Base-by-base conservation (phyloP, 2,797 vertebrate genomes). In the Silurus aristotelis region DNA sequence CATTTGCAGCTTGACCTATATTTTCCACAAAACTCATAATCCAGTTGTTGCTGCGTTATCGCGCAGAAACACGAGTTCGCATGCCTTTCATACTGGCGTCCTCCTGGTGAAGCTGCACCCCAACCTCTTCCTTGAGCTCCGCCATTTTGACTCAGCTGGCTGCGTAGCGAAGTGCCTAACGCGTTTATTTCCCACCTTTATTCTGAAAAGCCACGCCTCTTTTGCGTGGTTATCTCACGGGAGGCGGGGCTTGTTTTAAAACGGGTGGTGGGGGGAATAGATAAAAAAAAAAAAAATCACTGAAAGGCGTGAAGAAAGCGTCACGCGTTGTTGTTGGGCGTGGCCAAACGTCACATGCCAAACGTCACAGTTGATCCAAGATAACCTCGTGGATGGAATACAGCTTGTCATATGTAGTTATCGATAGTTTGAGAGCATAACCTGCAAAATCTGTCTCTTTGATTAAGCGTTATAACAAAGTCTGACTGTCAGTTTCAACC, bases 91-190 rank as follows among this genome's bases (percentile, higher is more conserved):
- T 90, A 89, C 89, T 90, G 85, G 83, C 93, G 93, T 94, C 95
- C 94, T 95, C 93, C 94, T 93, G 94, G 92, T 95, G 94, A 82
- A 94, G 94, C 91, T 92, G 92, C 58, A 82, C 87, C 75, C 84
- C 88, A 83, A 91, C 92, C 83, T 83, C 90, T 89, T 93, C 93
- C 55, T 75, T 88, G 25, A 92, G 91, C 92, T 94, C 95, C 93
- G 94, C 95, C 95, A 95, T 96, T 88, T 92, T 94, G 88, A 52
- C 87, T 61, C 83, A 0, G 63, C 68, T 90, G 89, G 58, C 68
- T 92, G 89, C 91, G 91, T 86, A 92, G 82, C 83, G 55, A 78
- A 31, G 89, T 90, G 77, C 22, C 7, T 15, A 61, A n/a, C 0
- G 2, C 5, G 3, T 31, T 55, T 52, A 52, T 52, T 63, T n/a